Evolutionary conservation across 2,888 invertebrate genomes (phyloP).

Genomic region (Xylocampa areola): DNA sequence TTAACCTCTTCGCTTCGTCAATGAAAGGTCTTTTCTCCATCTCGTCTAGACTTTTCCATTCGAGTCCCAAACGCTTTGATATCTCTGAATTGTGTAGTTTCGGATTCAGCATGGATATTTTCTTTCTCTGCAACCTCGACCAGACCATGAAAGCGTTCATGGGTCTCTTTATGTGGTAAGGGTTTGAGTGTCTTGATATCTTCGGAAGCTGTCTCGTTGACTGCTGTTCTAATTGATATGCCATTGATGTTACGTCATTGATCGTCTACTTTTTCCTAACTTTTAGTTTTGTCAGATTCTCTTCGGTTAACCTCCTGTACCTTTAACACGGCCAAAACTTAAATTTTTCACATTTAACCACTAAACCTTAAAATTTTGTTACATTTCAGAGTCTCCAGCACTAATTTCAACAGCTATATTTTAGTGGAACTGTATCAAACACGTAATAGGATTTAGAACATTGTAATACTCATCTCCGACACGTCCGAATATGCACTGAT

Average conservation of each 20-base stretch:
- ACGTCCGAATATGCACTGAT: slow-evolving; percentile 79
- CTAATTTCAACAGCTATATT: slow-evolving; percentile 22
- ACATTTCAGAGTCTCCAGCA: background rate
- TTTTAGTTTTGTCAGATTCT: slow-evolving; percentile 2
- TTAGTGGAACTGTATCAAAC: slow-evolving; percentile 29
- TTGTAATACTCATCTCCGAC: slow-evolving; percentile 66
- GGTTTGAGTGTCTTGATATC: slow-evolving; percentile 89
- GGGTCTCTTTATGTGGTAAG: slow-evolving; percentile 96
- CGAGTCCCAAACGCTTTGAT: slow-evolving; percentile 94
- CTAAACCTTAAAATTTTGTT: slow-evolving; percentile 3
- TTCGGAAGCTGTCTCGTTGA: slow-evolving; percentile 71
- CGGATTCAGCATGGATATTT: slow-evolving; percentile 95
- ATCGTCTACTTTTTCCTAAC: background rate
- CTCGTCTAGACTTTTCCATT: slow-evolving; percentile 95
- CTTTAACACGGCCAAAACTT: background rate
- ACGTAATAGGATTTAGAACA: slow-evolving; percentile 21
- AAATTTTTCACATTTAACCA: slow-evolving; percentile 15
- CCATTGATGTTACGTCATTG: slow-evolving; percentile 69
- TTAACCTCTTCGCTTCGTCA: slow-evolving; percentile 95
- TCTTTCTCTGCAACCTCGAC: slow-evolving; percentile 96
- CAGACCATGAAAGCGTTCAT: slow-evolving; percentile 99
- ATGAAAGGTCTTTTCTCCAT: slow-evolving; percentile 95
- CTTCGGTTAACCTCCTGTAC: slow-evolving; percentile 8
- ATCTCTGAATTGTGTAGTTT: slow-evolving; percentile 94
- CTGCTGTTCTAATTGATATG: slow-evolving; percentile 74